Conservation (phyloP, 1,140 invertebrate species). For the Danaus plexippus region DNA sequence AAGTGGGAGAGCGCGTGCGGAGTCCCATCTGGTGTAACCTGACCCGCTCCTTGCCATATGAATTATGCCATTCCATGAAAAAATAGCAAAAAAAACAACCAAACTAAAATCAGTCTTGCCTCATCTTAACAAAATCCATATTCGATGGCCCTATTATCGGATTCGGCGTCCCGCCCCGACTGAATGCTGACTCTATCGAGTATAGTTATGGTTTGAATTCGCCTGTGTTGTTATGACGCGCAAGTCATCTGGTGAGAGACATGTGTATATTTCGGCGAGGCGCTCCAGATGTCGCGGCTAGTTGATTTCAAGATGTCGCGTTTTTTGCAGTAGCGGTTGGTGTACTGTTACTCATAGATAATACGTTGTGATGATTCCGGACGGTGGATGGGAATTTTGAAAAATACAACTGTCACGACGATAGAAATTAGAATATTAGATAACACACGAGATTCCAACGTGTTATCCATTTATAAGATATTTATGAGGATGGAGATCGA, state of each 20-base stretch:
- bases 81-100: conserved; percentile 27
- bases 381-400: neutral
- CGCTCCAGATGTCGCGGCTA: conserved; percentile 48
- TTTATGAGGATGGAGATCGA: neutral
- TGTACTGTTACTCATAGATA: conserved; percentile 22
- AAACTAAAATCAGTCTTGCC: conserved; percentile 29
- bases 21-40: conserved; percentile 63
- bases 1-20: conserved; percentile 49
- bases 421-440: too few species aligned
- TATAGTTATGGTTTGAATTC: conserved; percentile 14
- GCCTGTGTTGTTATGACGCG: conserved; percentile 13
- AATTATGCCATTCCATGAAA: conserved; percentile 57
- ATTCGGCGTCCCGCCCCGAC: neutral
- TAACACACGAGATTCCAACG: too few species aligned
- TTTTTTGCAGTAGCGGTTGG: conserved; percentile 29
- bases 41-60: conserved; percentile 60
- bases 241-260: conserved; percentile 53
- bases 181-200: conserved; percentile 11
- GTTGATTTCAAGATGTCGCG: conserved; percentile 40
- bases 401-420: too few species aligned
- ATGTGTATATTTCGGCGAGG: conserved; percentile 54
- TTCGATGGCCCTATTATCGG: conserved; percentile 5
- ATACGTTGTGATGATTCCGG: conserved; percentile 9
- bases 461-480: too few species aligned
- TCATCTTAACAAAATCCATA: conserved; percentile 10